These are phyloP conservation scores for Leucopsar rothschildi DNA, from an alignment of 2,113 vertebrate genomes.

Conservation along the genomic window DNA sequence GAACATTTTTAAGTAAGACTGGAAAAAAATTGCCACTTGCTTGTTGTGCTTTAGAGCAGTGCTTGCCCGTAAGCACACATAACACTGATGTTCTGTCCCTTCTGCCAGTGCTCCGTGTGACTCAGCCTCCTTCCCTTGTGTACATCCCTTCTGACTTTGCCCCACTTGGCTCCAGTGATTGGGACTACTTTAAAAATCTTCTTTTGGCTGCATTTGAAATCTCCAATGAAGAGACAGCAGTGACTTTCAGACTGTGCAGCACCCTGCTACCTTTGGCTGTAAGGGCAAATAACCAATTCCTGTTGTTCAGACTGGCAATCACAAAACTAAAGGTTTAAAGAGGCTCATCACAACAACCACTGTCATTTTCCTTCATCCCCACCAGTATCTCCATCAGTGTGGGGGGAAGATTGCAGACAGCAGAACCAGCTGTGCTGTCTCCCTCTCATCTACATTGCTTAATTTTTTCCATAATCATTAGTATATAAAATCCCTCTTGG, in stretches of 20 bases:
- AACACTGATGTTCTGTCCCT: background rate
- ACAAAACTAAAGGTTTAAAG: background rate
- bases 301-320: background rate
- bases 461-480: background rate
- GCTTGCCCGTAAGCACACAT: background rate
- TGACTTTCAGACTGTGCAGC: background rate
- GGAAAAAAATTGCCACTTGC: background rate
- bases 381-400: background rate
- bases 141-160: background rate
- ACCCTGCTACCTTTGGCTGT: background rate
- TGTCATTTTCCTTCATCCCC: background rate
- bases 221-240: background rate
- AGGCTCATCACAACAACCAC: background rate
- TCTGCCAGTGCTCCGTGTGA: background rate
- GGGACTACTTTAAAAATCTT: background rate
- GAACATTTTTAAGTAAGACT: conserved; percentile 25
- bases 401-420: background rate
- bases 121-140: background rate
- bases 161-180: background rate
- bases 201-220: background rate
- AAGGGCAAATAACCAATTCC: background rate
- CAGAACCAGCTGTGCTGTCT: background rate
- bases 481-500: background rate
- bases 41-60: background rate
- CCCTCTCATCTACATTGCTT: background rate